Evolutionary conservation across 2,888 invertebrate species (phyloP), one percentile per base, ranked within the genome.

Genomic region (Mimas tiliae): DNA sequence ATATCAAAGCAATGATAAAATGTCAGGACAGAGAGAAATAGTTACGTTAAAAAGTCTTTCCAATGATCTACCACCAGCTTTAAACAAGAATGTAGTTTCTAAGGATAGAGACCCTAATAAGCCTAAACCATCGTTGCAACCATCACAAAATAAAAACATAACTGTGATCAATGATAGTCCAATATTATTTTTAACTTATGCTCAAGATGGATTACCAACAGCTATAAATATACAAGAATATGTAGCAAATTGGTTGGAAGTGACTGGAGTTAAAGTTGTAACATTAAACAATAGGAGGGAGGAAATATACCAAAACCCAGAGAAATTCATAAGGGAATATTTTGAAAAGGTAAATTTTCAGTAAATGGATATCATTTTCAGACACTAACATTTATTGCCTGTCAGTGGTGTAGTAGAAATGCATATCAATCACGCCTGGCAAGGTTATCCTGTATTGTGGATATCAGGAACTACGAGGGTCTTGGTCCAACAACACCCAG

Each of bases 291-390:
- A 94, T 69, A 93, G 88, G 76, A 90, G 87, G 72, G 91, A 92
- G 70, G 89, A 93, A 70, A 91, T 95, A 8, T 93, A 90, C 71
- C 90, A 91, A 74, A 94, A 91, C 76, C 94, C 94, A 64, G 94
- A 94, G 70, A 94, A 93, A 70, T 94, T 93, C 72, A 94, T 95
- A 33, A 89, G 94, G 53, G 93, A 94, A 79, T 93, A 94, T 81
- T 94, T 94, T 81, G 92, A 93, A 81, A 94, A 95, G 88, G 95
- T 94, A 78, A 77, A 65, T 21, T 52, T 12, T 52, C 53, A 34
- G 7, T 6, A 42, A 33, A 1, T 52, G 47, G 7, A 47, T 12
- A 55, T 58, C 0, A 42, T n/a, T 47, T 27, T 34, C 45, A 21
- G 38, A 67, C 50, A 21, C 62, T 62, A 21, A 38, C 63, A 12